These are phyloP conservation scores for Tarsius wallacei DNA, from an alignment of 2,797 vertebrate genomes.

Conservation along the genomic window DNA sequence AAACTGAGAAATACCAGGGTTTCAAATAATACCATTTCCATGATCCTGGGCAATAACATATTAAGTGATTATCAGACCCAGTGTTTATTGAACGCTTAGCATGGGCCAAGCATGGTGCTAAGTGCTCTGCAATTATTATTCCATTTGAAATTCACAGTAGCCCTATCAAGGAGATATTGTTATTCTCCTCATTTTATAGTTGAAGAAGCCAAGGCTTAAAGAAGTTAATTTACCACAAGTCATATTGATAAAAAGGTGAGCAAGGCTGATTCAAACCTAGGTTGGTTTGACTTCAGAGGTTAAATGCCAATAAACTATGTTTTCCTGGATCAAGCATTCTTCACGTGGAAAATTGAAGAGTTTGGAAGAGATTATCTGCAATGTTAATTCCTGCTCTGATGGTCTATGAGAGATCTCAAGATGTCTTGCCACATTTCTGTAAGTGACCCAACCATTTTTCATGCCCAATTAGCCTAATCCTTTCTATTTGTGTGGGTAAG, in stretches of 20 bases:
- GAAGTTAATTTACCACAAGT: neutral
- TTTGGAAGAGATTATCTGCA: neutral
- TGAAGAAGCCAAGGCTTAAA: neutral
- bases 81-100: neutral
- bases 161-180: neutral
- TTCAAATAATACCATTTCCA: neutral
- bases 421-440: neutral
- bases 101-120: neutral
- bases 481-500: neutral
- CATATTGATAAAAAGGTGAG: neutral
- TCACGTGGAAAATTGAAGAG: neutral
- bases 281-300: neutral
- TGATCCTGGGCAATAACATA: neutral
- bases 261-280: neutral
- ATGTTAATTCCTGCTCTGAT: neutral
- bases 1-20: neutral
- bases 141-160: constrained; percentile 5
- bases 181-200: neutral
- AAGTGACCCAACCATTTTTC: neutral
- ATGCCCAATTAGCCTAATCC: neutral
- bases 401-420: neutral
- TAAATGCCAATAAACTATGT: neutral
- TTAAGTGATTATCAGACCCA: neutral
- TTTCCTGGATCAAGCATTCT: neutral
- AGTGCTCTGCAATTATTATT: neutral